Evolutionary conservation across 2,888 invertebrate species (phyloP), one percentile per base, ranked within the genome.

Genomic region (Microplitis deprimator): DNA sequence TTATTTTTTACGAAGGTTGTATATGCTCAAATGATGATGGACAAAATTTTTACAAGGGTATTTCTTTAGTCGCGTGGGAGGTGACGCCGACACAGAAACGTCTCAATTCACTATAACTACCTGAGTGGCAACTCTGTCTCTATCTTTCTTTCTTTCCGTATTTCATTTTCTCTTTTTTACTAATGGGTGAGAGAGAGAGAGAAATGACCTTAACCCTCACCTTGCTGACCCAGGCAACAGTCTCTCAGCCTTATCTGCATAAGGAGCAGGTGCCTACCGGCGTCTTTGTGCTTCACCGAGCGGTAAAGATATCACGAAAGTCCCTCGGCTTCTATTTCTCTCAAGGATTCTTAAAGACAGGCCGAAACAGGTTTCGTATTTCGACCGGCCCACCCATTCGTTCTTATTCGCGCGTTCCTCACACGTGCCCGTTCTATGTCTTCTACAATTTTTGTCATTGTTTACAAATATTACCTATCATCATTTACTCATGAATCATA

Each of bases 191-290:
- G 68, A 61, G 60, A 29, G 60, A 29, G 29, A 67, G 67, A 68
- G 68, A 70, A 74, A 78, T 80, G 81, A 81, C 80, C 82, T 81
- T 78, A 80, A 80, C 79, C 82, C 79, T 82, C 84, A 83, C 81
- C 80, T 81, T 78, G 73, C 78, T 83, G 82, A 83, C 83, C 81
- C 68, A 61, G 62, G 64, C 68, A 72, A 73, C 69, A 61, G 65
- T 62, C 17, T 64, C 59, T 60, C 67, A 82, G 83, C 81, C 87
- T 89, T 89, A 89, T 89, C 89, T 88, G 88, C 87, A 87, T 87
- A 85, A 86, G 85, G 85, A 82, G 85, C 89, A 89, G 89, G 89
- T 89, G 89, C 84, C 83, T 82, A 84, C 84, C 87, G 85, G 88
- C 85, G 84, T 85, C 86, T 88, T 88, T 87, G 85, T 82, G 77